Base-by-base conservation (phyloP, 2,113 vertebrate species). In the Hippocampus abdominalis region DNA sequence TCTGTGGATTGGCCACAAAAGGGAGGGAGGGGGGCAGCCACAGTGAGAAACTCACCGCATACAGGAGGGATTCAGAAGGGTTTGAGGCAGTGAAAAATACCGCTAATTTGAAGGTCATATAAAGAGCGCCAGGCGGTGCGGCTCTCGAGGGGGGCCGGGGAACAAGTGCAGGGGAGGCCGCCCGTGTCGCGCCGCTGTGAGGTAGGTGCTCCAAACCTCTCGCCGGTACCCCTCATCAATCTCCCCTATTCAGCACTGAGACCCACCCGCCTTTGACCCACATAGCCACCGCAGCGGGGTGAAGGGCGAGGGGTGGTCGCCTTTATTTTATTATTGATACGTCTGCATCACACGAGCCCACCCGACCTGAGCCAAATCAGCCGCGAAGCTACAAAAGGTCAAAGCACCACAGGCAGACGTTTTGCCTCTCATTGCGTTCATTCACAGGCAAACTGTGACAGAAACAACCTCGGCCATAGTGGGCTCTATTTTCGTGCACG, bases 261-360 rank as follows among this genome's bases (percentile, higher is more conserved):
- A 91, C 89, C 84, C 82, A 91, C 89, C 84, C 82, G 88, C 83
- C 75, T 80, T 82, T 92, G 90, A 93, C 92, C 92, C 91, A 91
- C 87, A 91, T 92, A 90, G 84, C 84, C 86, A 79, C 80, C 87
- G 73, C 71, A 80, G 75, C 82, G 81, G 78, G 51, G n/a, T 53
- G 66, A 53, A 32, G 73, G 73, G 74, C 51, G 71, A 36, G 68
- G 40, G 63, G 67, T 74, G 81, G 78, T 71, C 73, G 79, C 76
- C 85, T 91, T 91, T 92, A 83, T 89, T 92, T 76, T 77, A 91
- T 92, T 91, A 92, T 92, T 93, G 88, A 93, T 91, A 91, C 81
- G 70, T 65, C 89, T 86, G 89, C 88, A 91, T 90, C 90, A 90
- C 80, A 90, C 77, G 72, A 83, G 81, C 86, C 73, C 80, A 82